A percentile compares a stretch with the other conserved stretches of the same genome.
These are phyloP conservation scores for Vombatus ursinus DNA, from an alignment of 2,113 vertebrate species.

Conservation along the genomic window DNA sequence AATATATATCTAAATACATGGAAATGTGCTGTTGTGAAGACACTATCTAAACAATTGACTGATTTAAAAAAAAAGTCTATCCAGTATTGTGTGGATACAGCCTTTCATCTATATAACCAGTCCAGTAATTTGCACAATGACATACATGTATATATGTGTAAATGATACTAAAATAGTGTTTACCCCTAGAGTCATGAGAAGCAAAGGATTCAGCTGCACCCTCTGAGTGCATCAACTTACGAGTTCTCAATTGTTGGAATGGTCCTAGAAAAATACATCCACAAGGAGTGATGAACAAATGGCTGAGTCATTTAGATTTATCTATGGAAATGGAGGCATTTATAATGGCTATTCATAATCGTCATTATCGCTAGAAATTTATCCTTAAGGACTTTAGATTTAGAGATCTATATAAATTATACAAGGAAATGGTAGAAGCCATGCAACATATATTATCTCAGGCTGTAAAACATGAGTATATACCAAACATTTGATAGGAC, in stretches of 20 bases:
- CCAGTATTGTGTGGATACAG: no score
- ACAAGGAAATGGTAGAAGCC: not conserved
- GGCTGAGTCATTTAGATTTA: not conserved
- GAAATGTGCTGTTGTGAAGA: no score
- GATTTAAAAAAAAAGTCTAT: no score
- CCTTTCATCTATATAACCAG: no score
- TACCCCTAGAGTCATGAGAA: not conserved
- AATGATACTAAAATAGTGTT: not conserved
- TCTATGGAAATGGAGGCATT: not conserved
- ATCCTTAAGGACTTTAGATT: not conserved
- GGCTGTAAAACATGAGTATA: not conserved
- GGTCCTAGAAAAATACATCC: not conserved
- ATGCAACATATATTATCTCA: not conserved
- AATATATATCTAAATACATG: no score
- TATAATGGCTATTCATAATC: not conserved
- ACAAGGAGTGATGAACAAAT: not conserved
- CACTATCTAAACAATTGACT: no score
- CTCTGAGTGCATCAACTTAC: not conserved
- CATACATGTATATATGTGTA: not conserved
- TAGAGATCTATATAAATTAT: not conserved
- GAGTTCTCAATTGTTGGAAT: not conserved
- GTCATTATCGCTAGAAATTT: not conserved
- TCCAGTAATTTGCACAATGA: not conserved
- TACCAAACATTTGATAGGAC: not conserved
- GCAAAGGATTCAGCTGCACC: not conserved